Percentiles rank a stretch among this genome's conserved stretches.
Conservation (phyloP, 2,113 vertebrate genomes). For the Sorex araneus region DNA sequence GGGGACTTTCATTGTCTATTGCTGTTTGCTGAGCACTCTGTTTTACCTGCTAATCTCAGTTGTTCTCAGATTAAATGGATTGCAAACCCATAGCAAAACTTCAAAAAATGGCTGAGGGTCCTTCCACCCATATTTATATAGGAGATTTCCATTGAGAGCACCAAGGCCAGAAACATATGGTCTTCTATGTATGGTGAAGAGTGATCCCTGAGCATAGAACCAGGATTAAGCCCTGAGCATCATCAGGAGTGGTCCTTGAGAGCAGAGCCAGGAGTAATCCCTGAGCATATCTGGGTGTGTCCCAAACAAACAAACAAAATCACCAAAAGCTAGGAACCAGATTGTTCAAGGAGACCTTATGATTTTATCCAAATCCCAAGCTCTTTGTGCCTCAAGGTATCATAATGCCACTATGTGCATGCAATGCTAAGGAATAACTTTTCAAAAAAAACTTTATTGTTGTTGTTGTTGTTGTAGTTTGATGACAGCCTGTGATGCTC, state of each 20-base stretch:
- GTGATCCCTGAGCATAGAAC: too few relatives aligned
- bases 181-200: too few relatives aligned
- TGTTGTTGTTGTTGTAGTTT: too few relatives aligned
- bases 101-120: neutral
- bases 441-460: too few relatives aligned
- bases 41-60: neutral
- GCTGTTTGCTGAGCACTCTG: neutral
- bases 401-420: neutral
- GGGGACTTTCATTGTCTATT: neutral
- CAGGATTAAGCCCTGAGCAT: too few relatives aligned
- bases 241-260: too few relatives aligned
- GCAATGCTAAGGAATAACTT: too few relatives aligned
- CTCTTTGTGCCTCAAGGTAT: neutral
- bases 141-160: neutral
- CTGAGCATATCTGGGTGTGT: too few relatives aligned
- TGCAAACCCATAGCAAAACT: constrained; percentile 23
- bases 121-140: neutral
- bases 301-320: too few relatives aligned
- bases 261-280: neutral
- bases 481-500: too few relatives aligned
- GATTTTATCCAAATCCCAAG: neutral
- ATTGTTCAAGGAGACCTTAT: neutral
- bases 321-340: neutral
- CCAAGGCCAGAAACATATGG: neutral
- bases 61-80: neutral